Base-by-base conservation (phyloP, 2,888 invertebrate species). In the Formica aserva region DNA sequence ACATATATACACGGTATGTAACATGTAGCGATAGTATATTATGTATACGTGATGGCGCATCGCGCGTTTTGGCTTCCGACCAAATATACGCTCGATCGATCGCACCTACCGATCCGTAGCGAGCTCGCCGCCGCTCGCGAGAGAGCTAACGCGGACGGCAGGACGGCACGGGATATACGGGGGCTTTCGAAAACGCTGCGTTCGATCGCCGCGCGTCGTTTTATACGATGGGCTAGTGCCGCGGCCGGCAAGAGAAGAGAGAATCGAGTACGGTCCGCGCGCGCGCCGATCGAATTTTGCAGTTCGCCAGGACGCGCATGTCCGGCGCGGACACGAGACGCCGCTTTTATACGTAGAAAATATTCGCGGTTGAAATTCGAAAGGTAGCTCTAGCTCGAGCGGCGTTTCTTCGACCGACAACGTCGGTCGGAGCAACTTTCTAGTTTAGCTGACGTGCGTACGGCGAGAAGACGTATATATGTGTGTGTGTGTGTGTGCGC, bases 351-450 rank as follows among this genome's bases (percentile, higher is more conserved):
- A 45, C 66, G 65, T 86, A 75, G 85, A 90, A 82, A 89, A 89
- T 83, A 84, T 86, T 89, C 86, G 75, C 84, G 91, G 90, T 93
- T 94, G 83, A 94, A 94, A 93, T 94, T 94, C 92, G 94, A 94
- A 94, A 94, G 94, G 94, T 69, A 78, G 69, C 92, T 93, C 91
- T 93, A 92, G 91, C 87, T 77, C 83, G 45, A 55, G 89, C 89
- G 91, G 84, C 89, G 92, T 92, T 93, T 92, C 93, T 93, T 92
- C 93, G 88, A 91, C 90, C 78, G 69, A 45, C 78, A 18, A 26
- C 60, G 92, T 92, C 91, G 91, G 92, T 91, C 90, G 92, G 92
- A 92, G 93, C 94, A 94, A 94, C 94, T 94, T 94, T 94, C 94
- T 94, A 94, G 94, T 94, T 94, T 93, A 92, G 93, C 92, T 93